Evolutionary conservation across 2,888 invertebrate genomes (phyloP).

Genomic region (Phengaris alcon): DNA sequence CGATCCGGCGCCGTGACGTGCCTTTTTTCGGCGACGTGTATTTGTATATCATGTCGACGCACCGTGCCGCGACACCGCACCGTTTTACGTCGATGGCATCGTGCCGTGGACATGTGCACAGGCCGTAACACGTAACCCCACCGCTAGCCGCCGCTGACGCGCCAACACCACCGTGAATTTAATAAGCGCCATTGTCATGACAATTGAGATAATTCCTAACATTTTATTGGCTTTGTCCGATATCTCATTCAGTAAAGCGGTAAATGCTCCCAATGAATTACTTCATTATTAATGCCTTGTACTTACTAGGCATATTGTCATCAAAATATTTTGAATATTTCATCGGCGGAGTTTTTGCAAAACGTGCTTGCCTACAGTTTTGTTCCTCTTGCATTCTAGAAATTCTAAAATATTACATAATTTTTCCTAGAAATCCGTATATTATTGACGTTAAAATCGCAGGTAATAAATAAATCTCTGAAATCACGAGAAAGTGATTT

Average conservation of each 20-base stretch:
- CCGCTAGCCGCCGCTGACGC: background rate
- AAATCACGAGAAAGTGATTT: background rate
- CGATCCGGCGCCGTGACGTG: too few species aligned
- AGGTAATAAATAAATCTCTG: background rate
- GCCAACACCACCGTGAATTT: conserved; percentile 48
- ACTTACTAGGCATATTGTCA: background rate
- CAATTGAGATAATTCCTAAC: conserved; percentile 52
- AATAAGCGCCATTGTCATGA: conserved; percentile 47
- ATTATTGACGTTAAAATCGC: background rate
- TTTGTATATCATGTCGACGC: too few species aligned
- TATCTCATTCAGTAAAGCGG: background rate
- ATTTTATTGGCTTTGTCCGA: conserved; percentile 32
- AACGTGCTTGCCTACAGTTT: too few species aligned
- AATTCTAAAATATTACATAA: background rate
- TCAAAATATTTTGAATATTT: too few species aligned
- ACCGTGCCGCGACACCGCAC: too few species aligned
- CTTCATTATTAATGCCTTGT: background rate
- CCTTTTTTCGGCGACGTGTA: too few species aligned
- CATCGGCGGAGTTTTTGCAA: too few species aligned
- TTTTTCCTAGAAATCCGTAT: background rate
- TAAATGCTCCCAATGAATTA: background rate
- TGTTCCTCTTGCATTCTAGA: too few species aligned
- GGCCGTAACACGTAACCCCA: too few species aligned
- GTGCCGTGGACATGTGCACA: too few species aligned
- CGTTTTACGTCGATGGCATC: too few species aligned